Percentiles rank a stretch among this genome's conserved stretches.
phyloP scores from a whole-genome alignment of 1,140 invertebrate genomes.

The Listronotus bonariensis region DNA sequence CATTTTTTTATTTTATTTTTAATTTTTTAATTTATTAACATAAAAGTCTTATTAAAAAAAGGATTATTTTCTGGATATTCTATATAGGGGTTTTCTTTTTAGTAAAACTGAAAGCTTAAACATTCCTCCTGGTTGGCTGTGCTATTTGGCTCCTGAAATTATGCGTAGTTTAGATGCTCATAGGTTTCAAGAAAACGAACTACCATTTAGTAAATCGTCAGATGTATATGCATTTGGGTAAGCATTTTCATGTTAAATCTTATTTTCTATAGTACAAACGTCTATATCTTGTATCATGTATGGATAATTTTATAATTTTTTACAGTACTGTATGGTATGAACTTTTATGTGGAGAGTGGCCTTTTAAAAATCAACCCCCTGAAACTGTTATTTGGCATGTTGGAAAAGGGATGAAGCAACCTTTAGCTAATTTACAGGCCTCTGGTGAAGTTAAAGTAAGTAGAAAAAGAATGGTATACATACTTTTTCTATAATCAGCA shows the following conservation, averaged over 20 bases:
- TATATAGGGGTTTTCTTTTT: constrained; percentile 31
- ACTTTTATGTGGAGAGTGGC: constrained; percentile 93
- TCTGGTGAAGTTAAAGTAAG: constrained; percentile 94
- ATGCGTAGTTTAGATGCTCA: constrained; percentile 77
- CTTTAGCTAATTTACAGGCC: constrained; percentile 90
- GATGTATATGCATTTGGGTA: constrained; percentile 99
- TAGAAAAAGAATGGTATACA: neutral
- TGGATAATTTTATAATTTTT: too few relatives aligned
- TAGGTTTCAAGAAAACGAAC: constrained; percentile 76
- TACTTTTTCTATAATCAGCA: too few relatives aligned
- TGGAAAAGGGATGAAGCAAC: constrained; percentile 94
- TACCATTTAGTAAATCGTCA: constrained; percentile 89
- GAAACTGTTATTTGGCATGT: constrained; percentile 98
- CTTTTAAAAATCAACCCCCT: constrained; percentile 89
- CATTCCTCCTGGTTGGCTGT: constrained; percentile 96
- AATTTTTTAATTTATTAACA: too few relatives aligned
- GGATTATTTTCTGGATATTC: neutral
- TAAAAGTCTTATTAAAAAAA: too few relatives aligned
- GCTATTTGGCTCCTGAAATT: constrained; percentile 96
- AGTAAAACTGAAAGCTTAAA: constrained; percentile 76
- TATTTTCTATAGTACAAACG: too few relatives aligned
- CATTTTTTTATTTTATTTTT: too few relatives aligned
- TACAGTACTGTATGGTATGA: constrained; percentile 98
- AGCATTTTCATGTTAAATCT: constrained; percentile 18
- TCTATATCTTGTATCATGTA: too few relatives aligned